Conservation (phyloP, 2,797 vertebrate genomes). For the Myotis myotis region DNA sequence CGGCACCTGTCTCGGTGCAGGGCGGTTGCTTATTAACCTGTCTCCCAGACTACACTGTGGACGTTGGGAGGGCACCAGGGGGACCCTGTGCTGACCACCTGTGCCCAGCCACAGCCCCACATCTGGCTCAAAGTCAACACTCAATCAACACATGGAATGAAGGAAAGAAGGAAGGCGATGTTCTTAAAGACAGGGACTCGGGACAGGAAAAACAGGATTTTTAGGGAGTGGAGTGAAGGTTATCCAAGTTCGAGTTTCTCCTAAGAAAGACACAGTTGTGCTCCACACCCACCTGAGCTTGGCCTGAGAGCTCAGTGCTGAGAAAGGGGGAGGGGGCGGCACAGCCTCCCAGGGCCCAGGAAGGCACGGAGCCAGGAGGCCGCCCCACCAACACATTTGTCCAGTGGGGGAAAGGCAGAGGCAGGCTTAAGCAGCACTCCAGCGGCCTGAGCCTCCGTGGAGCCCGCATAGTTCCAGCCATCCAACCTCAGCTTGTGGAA, state of each 20-base stretch:
- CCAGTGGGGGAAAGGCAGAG: not conserved
- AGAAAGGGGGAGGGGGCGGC: too few species aligned
- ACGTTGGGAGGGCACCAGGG: not conserved
- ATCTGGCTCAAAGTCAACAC: not conserved
- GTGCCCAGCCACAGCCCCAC: not conserved
- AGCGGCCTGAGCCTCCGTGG: not conserved
- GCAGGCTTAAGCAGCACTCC: not conserved
- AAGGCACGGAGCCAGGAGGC: not conserved
- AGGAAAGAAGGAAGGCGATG: not conserved
- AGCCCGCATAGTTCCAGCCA: fast-evolving
- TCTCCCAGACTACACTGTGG: not conserved
- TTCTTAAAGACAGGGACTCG: not conserved
- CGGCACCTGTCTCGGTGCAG: not conserved
- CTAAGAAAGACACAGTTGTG: not conserved
- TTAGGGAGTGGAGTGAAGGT: not conserved
- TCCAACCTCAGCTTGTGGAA: too few species aligned
- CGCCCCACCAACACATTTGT: not conserved
- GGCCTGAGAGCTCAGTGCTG: not conserved
- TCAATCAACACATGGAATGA: too few species aligned
- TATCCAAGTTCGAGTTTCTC: not conserved
- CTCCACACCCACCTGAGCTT: too few species aligned
- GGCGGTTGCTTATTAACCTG: not conserved
- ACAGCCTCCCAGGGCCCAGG: not conserved
- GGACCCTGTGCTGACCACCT: not conserved
- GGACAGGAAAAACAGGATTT: not conserved